Conservation (phyloP, 2,888 invertebrate genomes). For the Agriotes lineatus region DNA sequence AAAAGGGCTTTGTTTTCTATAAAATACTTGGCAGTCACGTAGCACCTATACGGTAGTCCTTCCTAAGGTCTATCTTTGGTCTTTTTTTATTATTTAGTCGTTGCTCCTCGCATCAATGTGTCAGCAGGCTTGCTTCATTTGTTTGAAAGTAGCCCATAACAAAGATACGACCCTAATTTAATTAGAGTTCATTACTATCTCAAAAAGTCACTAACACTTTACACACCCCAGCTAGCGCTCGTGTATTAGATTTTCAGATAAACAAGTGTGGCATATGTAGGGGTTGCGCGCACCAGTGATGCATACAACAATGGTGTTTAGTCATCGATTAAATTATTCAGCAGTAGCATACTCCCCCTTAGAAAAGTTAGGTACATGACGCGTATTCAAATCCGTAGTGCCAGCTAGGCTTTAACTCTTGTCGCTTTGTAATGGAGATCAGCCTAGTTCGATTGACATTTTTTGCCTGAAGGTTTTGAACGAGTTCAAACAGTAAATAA, state of each 20-base stretch:
- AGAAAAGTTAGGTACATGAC: conserved; percentile 23
- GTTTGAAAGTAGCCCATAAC: too few species aligned
- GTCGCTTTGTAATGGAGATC: conserved; percentile 9
- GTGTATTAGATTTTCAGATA: neutral
- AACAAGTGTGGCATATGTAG: neutral
- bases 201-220: neutral
- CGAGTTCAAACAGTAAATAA: too few species aligned
- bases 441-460: conserved; percentile 15
- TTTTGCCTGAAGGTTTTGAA: too few species aligned
- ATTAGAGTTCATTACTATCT: too few species aligned
- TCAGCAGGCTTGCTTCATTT: too few species aligned
- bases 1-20: too few species aligned
- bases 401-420: conserved; percentile 16
- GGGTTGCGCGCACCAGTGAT: neutral
- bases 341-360: conserved; percentile 22
- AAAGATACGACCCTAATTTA: too few species aligned
- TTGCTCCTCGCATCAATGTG: too few species aligned
- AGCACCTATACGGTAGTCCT: too few species aligned
- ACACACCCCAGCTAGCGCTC: neutral
- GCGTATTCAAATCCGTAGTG: conserved; percentile 28
- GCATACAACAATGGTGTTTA: conserved; percentile 20
- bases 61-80: too few species aligned
- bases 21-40: too few species aligned
- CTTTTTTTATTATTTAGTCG: too few species aligned
- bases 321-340: conserved; percentile 39